Base-by-base conservation (phyloP, 1,140 invertebrate genomes). In the Caenorhabditis briggsae region DNA sequence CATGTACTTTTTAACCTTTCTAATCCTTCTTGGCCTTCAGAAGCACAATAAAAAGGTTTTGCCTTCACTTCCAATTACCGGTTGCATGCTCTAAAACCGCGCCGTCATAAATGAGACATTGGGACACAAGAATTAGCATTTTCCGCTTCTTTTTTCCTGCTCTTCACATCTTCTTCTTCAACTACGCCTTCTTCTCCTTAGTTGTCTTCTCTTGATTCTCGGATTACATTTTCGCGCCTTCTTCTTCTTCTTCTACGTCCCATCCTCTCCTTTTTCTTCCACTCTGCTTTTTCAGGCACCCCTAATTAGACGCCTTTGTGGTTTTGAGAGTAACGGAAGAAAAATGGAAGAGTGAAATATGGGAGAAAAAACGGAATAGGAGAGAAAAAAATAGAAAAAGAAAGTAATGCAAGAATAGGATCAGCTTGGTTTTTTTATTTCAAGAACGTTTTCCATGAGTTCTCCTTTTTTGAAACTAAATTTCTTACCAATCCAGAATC, bases 251-350 rank as follows among this genome's bases (percentile, higher is more conserved):
- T 33, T 33, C 33, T 33, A 2, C 33, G 33, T 33, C n/a, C n/a
- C 23, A 18, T 25, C 64, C 16, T 46, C 41, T 65, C 16, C 16
- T 41, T 11, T 8, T 65, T 59, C 20, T 25, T 64, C 64, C 58
- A 59, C 23, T 59, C 58, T n/a, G 61, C 61, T 78, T 50, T 78
- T 78, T n/a, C 70, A 78, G 70, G 64, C 14, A 14, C 43, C 41
- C 46, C 70, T 78, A 78, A 78, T 78, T 78, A 78, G 70, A 78
- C 70, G 70, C 70, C 70, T 78, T 78, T 78, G 70, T 78, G 70
- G 46, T 78, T 78, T 53, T 23, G 46, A 16, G 9, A 53, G 9
- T 53, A 9, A 16, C 50, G 70, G 48, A 50, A 46, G 83, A 65
- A 56, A 82, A 53, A 46, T 2, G 33, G 83, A 33, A 50, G 58